Base-by-base conservation (phyloP, 37 sponge, comb jelly and placozoan genomes). In the Halichondria panicea region DNA sequence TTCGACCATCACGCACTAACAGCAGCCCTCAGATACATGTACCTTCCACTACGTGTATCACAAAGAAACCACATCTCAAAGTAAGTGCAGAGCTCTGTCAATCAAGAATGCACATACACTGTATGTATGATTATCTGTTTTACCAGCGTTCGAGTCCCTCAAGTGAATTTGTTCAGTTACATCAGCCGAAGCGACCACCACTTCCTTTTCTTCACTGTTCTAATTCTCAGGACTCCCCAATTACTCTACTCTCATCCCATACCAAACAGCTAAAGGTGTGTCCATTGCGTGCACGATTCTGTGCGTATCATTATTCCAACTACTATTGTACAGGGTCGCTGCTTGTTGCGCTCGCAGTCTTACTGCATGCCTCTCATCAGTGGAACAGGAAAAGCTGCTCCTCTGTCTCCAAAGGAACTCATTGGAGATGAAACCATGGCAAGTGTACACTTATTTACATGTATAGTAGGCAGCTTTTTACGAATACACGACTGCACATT, bases 301-400 rank as follows among this genome's bases (percentile, higher is more conserved):
- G n/a, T 42, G 12, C 22, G 61, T 24, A 40, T 28, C 22, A 11
- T 38, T 66, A 18, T 11, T 38, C 34, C 24, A 66, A n/a, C 33
- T 1, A 22, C 13, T 9, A 32, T 5, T 5, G 3, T 44, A 22
- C 19, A 83, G 75, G 76, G 76, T 71, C 36, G n/a, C 39, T 19
- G 40, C 12, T 46, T 85, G 54, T 55, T 65, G 18, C 45, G 85
- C 30, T 77, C 85, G 13, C 78, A 85, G 65, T 85, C 85, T 21
- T 55, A 33, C 33, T 58, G 43, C 55, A 36, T 43, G 34, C 43
- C 33, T 2, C 19, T 35, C 9, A 43, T n/a, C n/a, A n/a, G n/a
- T n/a, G n/a, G n/a, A n/a, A 11, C 0, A 63, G 37, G 38, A 59
- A 9, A 4, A 38, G 13, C 46, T 37, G 38, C 35, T 53, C 53